phyloP scores from a whole-genome alignment of 2,113 vertebrate species.

The Phoenicopterus ruber region DNA sequence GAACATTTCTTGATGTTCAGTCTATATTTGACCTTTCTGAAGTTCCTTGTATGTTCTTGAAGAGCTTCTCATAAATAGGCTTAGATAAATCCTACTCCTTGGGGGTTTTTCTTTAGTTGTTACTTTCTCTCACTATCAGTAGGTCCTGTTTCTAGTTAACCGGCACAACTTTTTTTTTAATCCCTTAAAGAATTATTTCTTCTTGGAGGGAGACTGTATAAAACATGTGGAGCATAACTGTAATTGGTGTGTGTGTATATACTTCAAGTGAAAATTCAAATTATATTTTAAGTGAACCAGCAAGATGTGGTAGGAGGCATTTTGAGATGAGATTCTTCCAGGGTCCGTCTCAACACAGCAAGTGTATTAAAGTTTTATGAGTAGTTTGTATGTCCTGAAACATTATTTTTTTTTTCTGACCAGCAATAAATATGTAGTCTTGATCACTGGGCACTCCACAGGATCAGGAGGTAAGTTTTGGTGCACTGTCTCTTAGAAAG shows the following conservation, averaged over 20 bases:
- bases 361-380: not conserved
- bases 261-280: not conserved
- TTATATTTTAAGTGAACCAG: not conserved
- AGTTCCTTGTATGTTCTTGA: not conserved
- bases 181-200: not conserved
- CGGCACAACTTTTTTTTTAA: not conserved
- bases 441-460: not conserved
- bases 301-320: not conserved
- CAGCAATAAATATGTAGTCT: not conserved
- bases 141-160: not conserved
- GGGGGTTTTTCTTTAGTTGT: not conserved
- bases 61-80: not conserved
- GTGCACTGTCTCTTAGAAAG: not conserved
- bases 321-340: not conserved
- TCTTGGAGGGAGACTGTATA: not conserved
- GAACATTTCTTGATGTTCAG: not conserved
- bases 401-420: not conserved
- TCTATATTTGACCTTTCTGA: not conserved
- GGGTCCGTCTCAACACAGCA: not conserved
- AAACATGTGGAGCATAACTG: not conserved
- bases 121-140: fast-evolving
- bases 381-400: not conserved
- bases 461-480: not conserved
- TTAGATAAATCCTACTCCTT: not conserved
- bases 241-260: not conserved